phyloP scores from a whole-genome alignment of 2,113 vertebrate species.

The Erpornis zantholeuca region DNA sequence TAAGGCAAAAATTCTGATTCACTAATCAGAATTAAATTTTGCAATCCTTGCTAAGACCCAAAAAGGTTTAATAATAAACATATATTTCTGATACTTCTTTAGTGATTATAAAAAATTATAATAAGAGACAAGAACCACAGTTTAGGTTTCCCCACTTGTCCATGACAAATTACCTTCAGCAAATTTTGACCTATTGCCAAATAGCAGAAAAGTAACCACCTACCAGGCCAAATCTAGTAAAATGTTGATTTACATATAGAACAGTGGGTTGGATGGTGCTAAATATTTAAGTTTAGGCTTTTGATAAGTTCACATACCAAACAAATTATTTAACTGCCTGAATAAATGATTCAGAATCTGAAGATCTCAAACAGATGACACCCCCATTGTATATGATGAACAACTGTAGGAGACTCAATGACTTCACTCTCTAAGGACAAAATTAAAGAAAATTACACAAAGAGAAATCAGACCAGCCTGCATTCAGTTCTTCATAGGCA shows the following conservation, averaged over 20 bases:
- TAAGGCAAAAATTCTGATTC: not conserved
- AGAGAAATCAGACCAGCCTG: not conserved
- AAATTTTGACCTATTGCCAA: not conserved
- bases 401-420: not conserved
- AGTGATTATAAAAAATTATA: not conserved
- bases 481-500: not conserved
- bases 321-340: not conserved
- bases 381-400: not conserved
- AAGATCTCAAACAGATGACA: not conserved
- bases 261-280: not conserved
- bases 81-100: not conserved
- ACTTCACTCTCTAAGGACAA: not conserved
- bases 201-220: not conserved
- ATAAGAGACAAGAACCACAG: not conserved
- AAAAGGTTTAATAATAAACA: not conserved
- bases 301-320: not conserved
- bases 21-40: conserved; percentile 5
- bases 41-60: not conserved
- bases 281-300: not conserved
- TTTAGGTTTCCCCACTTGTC: not conserved
- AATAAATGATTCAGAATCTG: not conserved
- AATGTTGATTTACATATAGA: not conserved
- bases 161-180: not conserved
- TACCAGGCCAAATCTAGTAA: not conserved
- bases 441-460: not conserved